Base-by-base conservation (phyloP, 1,140 invertebrate species). In the Nomia melanderi region DNA sequence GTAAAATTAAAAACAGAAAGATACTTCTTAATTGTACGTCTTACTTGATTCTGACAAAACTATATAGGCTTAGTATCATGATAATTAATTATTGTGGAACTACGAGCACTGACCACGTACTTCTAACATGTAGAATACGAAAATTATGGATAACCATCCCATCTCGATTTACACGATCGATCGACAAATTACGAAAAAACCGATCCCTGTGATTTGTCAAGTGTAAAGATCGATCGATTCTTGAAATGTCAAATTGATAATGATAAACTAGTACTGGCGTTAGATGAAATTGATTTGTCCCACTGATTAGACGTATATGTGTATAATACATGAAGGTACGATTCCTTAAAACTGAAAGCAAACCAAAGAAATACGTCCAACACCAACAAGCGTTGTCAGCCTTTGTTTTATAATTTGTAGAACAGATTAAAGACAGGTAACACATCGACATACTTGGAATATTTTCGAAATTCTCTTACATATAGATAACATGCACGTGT, bases 401-500 rank as follows among this genome's bases (percentile, higher is more conserved):
- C 4, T 1, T 9, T 1, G 23, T 14, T 27, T 20, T 8, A 14
- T 14, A 12, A 72, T 27, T 5, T n/a, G 5, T 62, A 1, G n/a
- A 66, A 12, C 0, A 44, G 56, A 57, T 64, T 8, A 27, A n/a
- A 0, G 4, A 17, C 33, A 36, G 33, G 33, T 36, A 36, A n/a
- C n/a, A 31, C 57, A 27, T 39, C 8, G 63, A 33, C 66, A 56
- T 44, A 44, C 53, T 47, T n/a, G 50, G 7, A 36, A 63, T 57
- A 57, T 12, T 39, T 53, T 56, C n/a, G 25, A 54, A 74, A 20
- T 39, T 31, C 6, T 63, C 41, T 44, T 65, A 23, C 11, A 17
- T 31, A 11, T 11, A 31, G 62, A 66, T 74, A 74, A 41, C 36
- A 74, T 74, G 62, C 50, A 33, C 72, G 72, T 33, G 72, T 2